These are phyloP conservation scores for Cetoscarus ocellatus DNA, from an alignment of 2,797 vertebrate genomes.

Conservation along the genomic window DNA sequence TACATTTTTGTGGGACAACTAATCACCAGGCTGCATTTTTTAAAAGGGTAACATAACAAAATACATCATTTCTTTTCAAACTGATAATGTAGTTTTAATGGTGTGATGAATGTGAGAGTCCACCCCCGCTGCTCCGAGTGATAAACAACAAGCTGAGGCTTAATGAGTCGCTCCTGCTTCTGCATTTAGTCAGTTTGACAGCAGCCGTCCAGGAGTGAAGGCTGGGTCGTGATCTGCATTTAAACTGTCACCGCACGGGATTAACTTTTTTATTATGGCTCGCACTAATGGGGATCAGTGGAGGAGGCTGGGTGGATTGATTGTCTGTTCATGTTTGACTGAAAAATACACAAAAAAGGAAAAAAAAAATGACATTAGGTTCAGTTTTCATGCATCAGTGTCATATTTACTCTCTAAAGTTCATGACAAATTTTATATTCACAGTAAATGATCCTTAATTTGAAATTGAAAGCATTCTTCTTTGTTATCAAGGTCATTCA, in stretches of 20 bases:
- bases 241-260: constrained; percentile 27
- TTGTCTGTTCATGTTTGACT: not conserved
- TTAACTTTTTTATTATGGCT: constrained; percentile 20
- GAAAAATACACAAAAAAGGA: not conserved
- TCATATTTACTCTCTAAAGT: too few relatives aligned
- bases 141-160: constrained; percentile 19
- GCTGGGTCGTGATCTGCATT: constrained; percentile 34
- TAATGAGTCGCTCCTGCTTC: constrained; percentile 20
- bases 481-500: too few relatives aligned
- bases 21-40: constrained; percentile 1
- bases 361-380: not conserved
- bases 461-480: not conserved
- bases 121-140: constrained; percentile 5
- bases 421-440: not conserved
- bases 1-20: not conserved
- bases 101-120: constrained; percentile 34
- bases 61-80: constrained; percentile 10
- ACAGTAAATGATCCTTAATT: not conserved
- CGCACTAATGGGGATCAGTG: constrained; percentile 5
- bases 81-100: constrained; percentile 5
- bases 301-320: constrained; percentile 1
- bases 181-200: constrained; percentile 37
- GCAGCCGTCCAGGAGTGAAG: constrained; percentile 6
- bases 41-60: not conserved
- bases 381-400: not conserved